Base-by-base conservation (phyloP, 2,888 invertebrate genomes). In the Epinotia demarniana region DNA sequence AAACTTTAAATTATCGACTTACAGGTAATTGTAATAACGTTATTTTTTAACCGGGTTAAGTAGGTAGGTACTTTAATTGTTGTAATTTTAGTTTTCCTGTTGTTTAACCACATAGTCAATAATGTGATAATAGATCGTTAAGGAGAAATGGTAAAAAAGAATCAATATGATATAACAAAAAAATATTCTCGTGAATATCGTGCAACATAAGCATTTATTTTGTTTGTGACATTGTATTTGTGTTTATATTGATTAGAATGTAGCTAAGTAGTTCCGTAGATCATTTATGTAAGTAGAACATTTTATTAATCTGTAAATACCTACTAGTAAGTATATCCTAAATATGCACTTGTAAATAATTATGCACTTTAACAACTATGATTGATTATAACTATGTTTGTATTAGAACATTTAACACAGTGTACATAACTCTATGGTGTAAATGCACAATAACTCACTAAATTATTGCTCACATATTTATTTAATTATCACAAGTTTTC, bases 81-180 rank as follows among this genome's bases (percentile, higher is more conserved):
- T 12, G 19, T 16, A n/a, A 16, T 8, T 67, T 66, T 27, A 39
- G 55, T 67, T 67, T 33, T 57, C 3, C 39, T 39, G 57, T 16
- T 53, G 13, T 63, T 46, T 49, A 74, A 64, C 69, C 69, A 75
- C 60, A 70, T 75, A 70, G 60, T 70, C 58, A 75, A 71, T 75
- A 66, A 66, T 75, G 75, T 71, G 75, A 71, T 75, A 66, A 70
- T 74, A 74, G 69, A 39, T 69, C 5, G 13, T 53, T 61, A 61
- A 61, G 61, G 13, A 19, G 33, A 18, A 69, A 3, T n/a, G 23
- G 46, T 60, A 11, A 19, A 43, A 8, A 8, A 1, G n/a, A 53
- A n/a, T n/a, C n/a, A 6, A 53, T 53, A n/a, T 49, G 0, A 3
- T 13, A n/a, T 23, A 58, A 58, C 19, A 3, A 60, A 58, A 23